These are phyloP conservation scores for Coleophora deauratella DNA, from an alignment of 2,888 invertebrate genomes.

Conservation along the genomic window DNA sequence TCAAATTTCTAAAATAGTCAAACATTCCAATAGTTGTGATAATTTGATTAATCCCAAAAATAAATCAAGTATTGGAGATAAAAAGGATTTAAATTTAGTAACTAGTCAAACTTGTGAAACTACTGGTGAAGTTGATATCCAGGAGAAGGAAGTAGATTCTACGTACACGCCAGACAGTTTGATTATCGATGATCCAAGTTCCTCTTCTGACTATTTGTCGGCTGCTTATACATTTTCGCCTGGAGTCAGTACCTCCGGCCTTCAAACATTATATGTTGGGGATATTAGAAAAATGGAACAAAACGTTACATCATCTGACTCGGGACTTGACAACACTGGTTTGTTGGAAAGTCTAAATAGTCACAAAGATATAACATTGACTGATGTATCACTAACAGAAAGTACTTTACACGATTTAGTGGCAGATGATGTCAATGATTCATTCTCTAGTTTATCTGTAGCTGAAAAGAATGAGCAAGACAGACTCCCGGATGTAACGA, in stretches of 20 bases:
- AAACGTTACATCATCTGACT: conserved; percentile 55
- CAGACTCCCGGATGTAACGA: conserved; percentile 18
- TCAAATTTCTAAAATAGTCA: conserved; percentile 50
- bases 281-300: conserved; percentile 54
- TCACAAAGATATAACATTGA: conserved; percentile 50
- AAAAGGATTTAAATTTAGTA: not conserved
- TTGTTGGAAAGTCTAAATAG: conserved; percentile 49
- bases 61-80: conserved; percentile 33
- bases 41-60: conserved; percentile 27
- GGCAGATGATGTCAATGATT: conserved; percentile 38
- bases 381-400: conserved; percentile 56
- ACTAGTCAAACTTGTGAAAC: conserved; percentile 11
- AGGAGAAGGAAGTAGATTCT: conserved; percentile 32
- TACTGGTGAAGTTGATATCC: too few relatives aligned
- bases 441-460: conserved; percentile 25
- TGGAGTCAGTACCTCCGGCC: conserved; percentile 30
- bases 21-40: conserved; percentile 61
- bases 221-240: conserved; percentile 52
- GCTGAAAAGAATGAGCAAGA: conserved; percentile 27
- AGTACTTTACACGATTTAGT: conserved; percentile 54
- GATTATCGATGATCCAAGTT: conserved; percentile 54
- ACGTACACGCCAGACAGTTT: conserved; percentile 57
- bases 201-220: conserved; percentile 60
- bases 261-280: conserved; percentile 42
- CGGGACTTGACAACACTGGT: conserved; percentile 61